Evolutionary conservation across 2,113 vertebrate genomes (phyloP).

Genomic region (Barnardius zonarius): DNA sequence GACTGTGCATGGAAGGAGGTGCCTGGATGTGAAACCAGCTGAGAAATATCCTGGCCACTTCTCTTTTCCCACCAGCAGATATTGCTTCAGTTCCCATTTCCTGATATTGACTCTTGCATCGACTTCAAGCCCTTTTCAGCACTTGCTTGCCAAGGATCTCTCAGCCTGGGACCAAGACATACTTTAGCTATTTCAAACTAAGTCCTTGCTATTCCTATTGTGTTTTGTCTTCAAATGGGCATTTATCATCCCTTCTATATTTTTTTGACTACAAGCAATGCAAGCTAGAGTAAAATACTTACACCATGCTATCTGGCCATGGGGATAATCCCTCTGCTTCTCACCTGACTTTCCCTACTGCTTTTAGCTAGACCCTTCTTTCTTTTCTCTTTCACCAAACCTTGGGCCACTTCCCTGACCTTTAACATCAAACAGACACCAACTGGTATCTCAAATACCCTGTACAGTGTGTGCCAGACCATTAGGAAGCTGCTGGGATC

Average conservation of each 20-base stretch:
- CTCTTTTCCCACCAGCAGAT: constrained; percentile 37
- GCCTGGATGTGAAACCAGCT: constrained; percentile 34
- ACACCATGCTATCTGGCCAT: neutral
- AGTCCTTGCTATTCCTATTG: neutral
- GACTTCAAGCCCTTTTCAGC: neutral
- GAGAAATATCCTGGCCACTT: constrained; percentile 21
- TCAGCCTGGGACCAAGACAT: neutral
- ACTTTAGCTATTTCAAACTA: neutral
- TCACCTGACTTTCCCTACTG: neutral
- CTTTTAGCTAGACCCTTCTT: neutral
- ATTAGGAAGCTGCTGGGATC: neutral
- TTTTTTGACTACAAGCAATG: too few species aligned
- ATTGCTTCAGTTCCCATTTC: constrained; percentile 39
- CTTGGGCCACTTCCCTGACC: neutral
- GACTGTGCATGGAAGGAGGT: neutral
- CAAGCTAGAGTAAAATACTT: neutral
- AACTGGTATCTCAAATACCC: neutral
- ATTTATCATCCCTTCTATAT: neutral
- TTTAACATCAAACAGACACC: neutral
- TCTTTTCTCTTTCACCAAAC: neutral
- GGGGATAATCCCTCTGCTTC: neutral
- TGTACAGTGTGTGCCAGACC: too few species aligned
- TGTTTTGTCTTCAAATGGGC: neutral
- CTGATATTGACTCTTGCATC: neutral
- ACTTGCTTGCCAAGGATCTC: neutral